A percentile compares a stretch with the other conserved stretches of the same genome.
phyloP scores from a whole-genome alignment of 2,888 invertebrate species.

The Dynastes maya region DNA sequence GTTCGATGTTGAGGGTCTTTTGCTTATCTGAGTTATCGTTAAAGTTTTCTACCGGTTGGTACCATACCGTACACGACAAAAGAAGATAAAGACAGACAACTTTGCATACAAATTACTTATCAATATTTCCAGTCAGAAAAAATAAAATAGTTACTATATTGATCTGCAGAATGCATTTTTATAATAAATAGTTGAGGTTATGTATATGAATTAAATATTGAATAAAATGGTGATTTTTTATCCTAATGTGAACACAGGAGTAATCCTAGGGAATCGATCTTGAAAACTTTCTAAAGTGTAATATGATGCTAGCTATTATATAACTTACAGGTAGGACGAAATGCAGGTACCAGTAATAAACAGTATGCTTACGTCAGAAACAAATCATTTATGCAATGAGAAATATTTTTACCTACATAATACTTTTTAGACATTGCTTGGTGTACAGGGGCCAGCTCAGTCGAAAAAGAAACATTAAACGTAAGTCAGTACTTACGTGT shows the following conservation, averaged over 20 bases:
- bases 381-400: slow-evolving; percentile 1
- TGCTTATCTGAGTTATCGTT: slow-evolving; percentile 30
- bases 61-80: background rate
- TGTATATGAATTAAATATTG: no score
- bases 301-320: background rate
- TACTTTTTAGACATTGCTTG: no score
- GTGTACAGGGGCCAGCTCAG: no score
- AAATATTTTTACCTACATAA: background rate
- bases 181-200: no score
- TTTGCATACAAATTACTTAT: slow-evolving; percentile 30
- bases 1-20: slow-evolving; percentile 35
- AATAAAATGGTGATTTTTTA: no score
- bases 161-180: no score
- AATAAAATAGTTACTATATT: no score
- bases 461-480: no score
- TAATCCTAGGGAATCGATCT: background rate
- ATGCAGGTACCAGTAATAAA: slow-evolving; percentile 6
- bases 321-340: background rate
- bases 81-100: slow-evolving; percentile 22
- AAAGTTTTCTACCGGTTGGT: slow-evolving; percentile 10
- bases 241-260: background rate
- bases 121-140: background rate
- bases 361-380: background rate
- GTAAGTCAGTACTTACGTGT: no score
- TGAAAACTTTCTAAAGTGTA: background rate